Base-by-base conservation (phyloP, 2,797 vertebrate genomes). In the Scarus forsteni region DNA sequence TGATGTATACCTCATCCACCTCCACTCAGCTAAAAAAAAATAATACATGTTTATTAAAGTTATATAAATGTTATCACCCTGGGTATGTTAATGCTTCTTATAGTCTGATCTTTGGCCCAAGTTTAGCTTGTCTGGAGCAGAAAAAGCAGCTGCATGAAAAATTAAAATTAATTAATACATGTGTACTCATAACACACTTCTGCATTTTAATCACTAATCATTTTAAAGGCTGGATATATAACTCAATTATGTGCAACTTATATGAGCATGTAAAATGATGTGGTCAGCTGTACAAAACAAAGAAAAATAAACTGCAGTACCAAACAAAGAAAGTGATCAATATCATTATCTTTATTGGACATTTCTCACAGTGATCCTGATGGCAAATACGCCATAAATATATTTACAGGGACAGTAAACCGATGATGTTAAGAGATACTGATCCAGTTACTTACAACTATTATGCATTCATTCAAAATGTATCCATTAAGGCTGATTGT, bases 351-450 rank as follows among this genome's bases (percentile, higher is more conserved):
- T 64, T 64, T 76, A 68, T 67, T 76, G 12, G 2, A 40, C 19
- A 42, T 52, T 10, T 15, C 1, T 46, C 7, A 49, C 39, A 5
- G 8, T 34, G 9, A 15, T 39, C 59, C 27, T 53, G 8, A n/a
- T 27, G 38, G 73, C 40, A 62, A 51, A 54, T 7, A 12, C 27
- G 49, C 60, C 6, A 60, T 27, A 0, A 49, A 78, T 62, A 46
- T 46, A 60, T 69, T 56, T 56, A 77, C 75, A 75, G 9, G 1
- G 27, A 55, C 14, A 12, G 38, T 39, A 65, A 73, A 56, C 50
- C 11, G 2, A 13, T 34, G 5, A 51, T 51, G 54, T 45, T 7
- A 12, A 44, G 19, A 8, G 4, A 27, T 2, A 16, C 1, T 14
- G n/a, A 50, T 52, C 58, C 40, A 5, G 9, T 1, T 0, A 35